phyloP scores from a whole-genome alignment of 2,113 vertebrate species.

The Poecile atricapillus region DNA sequence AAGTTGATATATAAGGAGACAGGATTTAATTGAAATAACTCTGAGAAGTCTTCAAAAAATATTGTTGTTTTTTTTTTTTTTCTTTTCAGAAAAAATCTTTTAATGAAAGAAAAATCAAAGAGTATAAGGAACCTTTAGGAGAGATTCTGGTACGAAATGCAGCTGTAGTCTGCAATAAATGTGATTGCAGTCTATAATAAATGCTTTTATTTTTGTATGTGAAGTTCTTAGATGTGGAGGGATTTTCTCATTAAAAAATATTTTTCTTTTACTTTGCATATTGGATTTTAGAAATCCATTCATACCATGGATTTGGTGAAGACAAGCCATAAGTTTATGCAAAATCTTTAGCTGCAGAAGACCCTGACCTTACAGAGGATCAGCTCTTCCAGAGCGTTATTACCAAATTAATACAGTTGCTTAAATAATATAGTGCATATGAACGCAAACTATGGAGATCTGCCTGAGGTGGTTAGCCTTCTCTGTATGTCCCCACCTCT shows the following conservation, averaged over 20 bases:
- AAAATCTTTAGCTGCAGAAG: neutral
- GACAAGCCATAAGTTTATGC: neutral
- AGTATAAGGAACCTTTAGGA: neutral
- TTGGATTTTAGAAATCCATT: neutral
- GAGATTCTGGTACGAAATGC: neutral
- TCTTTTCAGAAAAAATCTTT: constrained; percentile 4
- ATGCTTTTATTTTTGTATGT: neutral
- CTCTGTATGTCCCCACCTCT: neutral
- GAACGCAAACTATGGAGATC: neutral
- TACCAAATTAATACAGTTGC: neutral
- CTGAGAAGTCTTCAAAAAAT: neutral
- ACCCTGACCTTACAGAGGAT: neutral
- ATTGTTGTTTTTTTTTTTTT: neutral
- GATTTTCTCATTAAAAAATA: neutral
- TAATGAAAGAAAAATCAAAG: neutral
- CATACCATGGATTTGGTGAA: neutral
- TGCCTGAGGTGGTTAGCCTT: neutral
- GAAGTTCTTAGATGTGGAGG: neutral
- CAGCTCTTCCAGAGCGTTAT: neutral
- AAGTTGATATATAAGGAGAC: neutral
- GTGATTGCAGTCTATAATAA: neutral
- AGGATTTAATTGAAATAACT: constrained; percentile 45
- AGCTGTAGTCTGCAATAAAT: neutral
- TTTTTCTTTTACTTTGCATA: neutral
- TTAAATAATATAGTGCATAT: neutral